Base-by-base conservation (phyloP, 2,113 vertebrate genomes). In the Synodontis membranacea region DNA sequence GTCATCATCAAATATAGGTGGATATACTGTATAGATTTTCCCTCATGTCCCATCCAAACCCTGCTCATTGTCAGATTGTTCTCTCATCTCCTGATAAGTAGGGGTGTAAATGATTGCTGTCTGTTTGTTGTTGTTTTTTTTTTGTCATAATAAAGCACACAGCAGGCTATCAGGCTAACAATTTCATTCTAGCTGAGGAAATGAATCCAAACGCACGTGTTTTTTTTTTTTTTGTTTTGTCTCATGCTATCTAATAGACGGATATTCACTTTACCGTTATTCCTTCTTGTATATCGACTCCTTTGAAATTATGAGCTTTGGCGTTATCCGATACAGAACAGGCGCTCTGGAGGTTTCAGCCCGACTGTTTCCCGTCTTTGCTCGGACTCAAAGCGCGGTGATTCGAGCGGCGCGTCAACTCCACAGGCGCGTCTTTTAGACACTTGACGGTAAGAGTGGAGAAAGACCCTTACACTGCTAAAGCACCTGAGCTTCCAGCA, bases 181-280 rank as follows among this genome's bases (percentile, higher is more conserved):
- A 14, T 21, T 34, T 23, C 1, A 52, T 54, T 19, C 21, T 15
- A 52, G 46, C 28, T 34, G n/a, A 14, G 28, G 44, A 42, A 84
- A 11, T 10, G 37, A 44, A 19, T 17, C 14, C 3, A 15, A 83
- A 72, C 42, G 68, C 31, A 1, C 64, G 46, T 28, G 14, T 2
- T 10, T 14, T 52, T 42, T 54, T 50, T n/a, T n/a, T n/a, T n/a
- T n/a, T n/a, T n/a, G n/a, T n/a, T n/a, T n/a, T n/a, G n/a, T n/a
- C 3, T 39, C 52, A 42, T 31, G 11, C 66, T 7, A 6, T 28
- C 12, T 11, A 64, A 17, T 46, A 64, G 6, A 54, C 11, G 31
- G 19, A 50, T 28, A 85, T 34, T 44, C 15, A 85, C 56, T 60
- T n/a, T 85, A 85, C 84, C 72, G 84, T 78, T 46, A 74, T 79